A percentile compares a stretch with the other conserved stretches of the same genome.
Evolutionary conservation across 2,113 vertebrate genomes (phyloP).

Genomic region (Anolis sagrei): DNA sequence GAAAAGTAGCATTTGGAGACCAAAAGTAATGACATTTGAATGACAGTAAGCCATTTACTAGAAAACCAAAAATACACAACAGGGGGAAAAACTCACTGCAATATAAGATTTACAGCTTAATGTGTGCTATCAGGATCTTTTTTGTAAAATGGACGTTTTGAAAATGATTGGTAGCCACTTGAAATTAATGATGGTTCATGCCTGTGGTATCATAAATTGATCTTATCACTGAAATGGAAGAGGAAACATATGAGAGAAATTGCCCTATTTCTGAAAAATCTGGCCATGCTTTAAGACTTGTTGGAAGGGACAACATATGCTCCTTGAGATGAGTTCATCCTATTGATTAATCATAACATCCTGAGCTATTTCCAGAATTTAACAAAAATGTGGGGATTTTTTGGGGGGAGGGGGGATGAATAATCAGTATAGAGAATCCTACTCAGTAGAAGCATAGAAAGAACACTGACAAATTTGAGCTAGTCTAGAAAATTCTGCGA

Average conservation of each 20-base stretch:
- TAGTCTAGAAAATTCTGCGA: background rate
- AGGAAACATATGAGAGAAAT: background rate
- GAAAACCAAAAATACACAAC: conserved; percentile 20
- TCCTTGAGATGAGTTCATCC: background rate
- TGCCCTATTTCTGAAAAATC: background rate
- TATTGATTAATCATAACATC: background rate
- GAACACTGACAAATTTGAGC: background rate
- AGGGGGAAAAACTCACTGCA: background rate
- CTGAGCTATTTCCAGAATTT: no score
- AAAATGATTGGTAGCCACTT: background rate
- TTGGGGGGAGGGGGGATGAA: no score
- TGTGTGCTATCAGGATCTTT: background rate
- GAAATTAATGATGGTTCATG: background rate
- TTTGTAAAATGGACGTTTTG: conserved; percentile 15
- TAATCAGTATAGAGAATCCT: background rate
- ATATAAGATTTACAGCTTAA: conserved; percentile 18
- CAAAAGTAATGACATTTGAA: conserved; percentile 33
- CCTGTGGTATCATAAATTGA: background rate
- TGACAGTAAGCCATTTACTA: conserved; percentile 23
- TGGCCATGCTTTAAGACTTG: background rate
- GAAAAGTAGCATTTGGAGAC: conserved; percentile 32
- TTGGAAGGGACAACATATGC: background rate
- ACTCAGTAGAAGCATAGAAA: background rate
- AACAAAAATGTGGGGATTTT: background rate
- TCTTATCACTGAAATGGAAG: background rate